phyloP scores from a whole-genome alignment of 1,140 invertebrate species.

The Zaprionus lachaisei region DNA sequence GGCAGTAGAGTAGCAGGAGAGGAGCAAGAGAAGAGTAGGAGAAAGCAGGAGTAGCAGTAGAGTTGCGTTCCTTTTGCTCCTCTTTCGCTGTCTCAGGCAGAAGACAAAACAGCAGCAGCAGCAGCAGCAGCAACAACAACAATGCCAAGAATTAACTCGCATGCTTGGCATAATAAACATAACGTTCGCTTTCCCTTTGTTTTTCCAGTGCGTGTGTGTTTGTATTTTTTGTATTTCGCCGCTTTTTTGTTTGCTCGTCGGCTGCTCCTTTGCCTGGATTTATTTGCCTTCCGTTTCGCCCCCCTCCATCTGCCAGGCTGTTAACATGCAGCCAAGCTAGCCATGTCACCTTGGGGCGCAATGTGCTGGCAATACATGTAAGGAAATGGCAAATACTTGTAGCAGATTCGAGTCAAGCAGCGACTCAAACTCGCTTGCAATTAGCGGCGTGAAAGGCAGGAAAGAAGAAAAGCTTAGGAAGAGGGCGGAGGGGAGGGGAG shows the following conservation, averaged over 20 bases:
- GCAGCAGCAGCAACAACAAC: conserved; percentile 47
- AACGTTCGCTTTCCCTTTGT: conserved; percentile 29
- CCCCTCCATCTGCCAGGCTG: neutral
- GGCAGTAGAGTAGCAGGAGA: neutral
- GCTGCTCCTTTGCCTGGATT: conserved; percentile 27
- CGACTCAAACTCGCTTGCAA: conserved; percentile 34
- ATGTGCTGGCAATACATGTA: conserved; percentile 52
- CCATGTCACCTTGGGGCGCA: conserved; percentile 49
- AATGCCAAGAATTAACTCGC: conserved; percentile 75
- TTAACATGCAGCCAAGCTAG: conserved; percentile 28
- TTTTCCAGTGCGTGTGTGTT: neutral
- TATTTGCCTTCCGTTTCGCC: conserved; percentile 35
- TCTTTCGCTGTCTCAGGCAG: conserved; percentile 32
- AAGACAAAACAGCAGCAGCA: conserved; percentile 19
- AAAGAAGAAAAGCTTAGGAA: neutral
- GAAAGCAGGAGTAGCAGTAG: neutral
- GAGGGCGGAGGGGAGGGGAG: neutral
- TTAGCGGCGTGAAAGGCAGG: conserved; percentile 53
- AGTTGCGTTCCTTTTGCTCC: conserved; percentile 23
- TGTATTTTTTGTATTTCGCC: neutral
- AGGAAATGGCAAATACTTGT: conserved; percentile 76
- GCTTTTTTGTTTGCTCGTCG: conserved; percentile 45
- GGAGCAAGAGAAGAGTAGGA: neutral
- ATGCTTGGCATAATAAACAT: conserved; percentile 81
- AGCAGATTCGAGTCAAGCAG: conserved; percentile 42